A percentile compares a stretch with the other conserved stretches of the same genome.
Evolutionary conservation across 2,797 vertebrate species (phyloP).

Genomic region (Echiichthys vipera): DNA sequence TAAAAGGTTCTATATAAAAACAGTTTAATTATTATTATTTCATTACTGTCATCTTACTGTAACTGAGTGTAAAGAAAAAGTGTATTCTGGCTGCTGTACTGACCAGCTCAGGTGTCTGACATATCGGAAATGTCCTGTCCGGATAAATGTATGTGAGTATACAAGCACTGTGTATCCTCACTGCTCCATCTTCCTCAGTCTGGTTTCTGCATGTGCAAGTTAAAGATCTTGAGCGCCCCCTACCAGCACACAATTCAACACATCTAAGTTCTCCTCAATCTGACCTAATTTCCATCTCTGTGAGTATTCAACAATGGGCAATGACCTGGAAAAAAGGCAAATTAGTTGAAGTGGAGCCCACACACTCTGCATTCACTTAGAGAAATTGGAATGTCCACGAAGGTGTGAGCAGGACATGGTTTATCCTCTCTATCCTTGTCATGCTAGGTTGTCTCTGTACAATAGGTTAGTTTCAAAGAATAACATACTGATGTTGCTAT

Average conservation of each 20-base stretch:
- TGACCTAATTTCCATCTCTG: neutral
- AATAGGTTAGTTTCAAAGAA: neutral
- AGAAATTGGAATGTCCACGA: conserved; percentile 11
- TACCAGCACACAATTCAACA: conserved; percentile 30
- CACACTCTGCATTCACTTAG: conserved; percentile 14
- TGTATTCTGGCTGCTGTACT: neutral
- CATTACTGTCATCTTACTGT: too few species aligned
- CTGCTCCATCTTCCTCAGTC: neutral
- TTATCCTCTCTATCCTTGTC: neutral
- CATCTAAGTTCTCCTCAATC: neutral
- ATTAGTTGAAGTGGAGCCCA: conserved; percentile 28
- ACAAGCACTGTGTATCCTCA: neutral
- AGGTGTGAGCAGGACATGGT: conserved; percentile 6
- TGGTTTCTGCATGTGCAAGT: neutral
- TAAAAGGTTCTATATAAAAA: too few species aligned
- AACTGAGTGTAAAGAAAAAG: too few species aligned
- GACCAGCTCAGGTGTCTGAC: conserved; percentile 23
- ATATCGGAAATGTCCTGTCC: conserved; percentile 16
- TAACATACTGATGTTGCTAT: neutral
- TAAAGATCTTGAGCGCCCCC: conserved; percentile 64
- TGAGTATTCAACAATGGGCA: conserved; percentile 19
- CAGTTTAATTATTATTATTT: too few species aligned
- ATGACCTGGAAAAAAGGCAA: conserved; percentile 37
- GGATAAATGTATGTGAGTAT: too few species aligned
- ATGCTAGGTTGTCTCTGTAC: neutral